These are phyloP conservation scores for Trichogramma pretiosum DNA, from an alignment of 1,140 invertebrate species.

Conservation along the genomic window DNA sequence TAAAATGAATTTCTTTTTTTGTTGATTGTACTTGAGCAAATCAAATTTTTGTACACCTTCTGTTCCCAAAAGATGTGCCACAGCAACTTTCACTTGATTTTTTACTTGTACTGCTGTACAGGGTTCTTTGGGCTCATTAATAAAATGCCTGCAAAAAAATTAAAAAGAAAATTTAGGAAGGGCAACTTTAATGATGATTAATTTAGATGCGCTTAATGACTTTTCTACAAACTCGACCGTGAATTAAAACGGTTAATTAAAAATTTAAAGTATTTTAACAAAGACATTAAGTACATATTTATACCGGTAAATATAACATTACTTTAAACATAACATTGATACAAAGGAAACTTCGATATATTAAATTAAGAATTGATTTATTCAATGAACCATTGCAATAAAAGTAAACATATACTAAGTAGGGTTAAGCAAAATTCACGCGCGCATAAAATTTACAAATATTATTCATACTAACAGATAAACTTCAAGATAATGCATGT, in stretches of 20 bases:
- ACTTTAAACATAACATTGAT: neutral
- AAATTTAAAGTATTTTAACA: conserved; percentile 13
- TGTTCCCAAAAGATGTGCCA: conserved; percentile 52
- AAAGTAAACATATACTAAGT: conserved; percentile 13
- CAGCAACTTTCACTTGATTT: conserved; percentile 48
- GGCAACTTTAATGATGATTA: conserved; percentile 10
- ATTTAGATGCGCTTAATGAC: neutral
- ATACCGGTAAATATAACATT: conserved; percentile 6
- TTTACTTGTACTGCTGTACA: conserved; percentile 47
- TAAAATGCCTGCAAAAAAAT: conserved; percentile 45
- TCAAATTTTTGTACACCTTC: conserved; percentile 49
- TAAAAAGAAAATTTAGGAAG: conserved; percentile 4
- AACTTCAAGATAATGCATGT: conserved; percentile 41
- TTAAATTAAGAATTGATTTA: conserved; percentile 13
- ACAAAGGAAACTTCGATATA: conserved; percentile 15
- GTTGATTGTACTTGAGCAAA: conserved; percentile 49
- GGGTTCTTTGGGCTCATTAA: conserved; percentile 28
- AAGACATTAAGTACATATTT: neutral
- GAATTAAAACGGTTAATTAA: conserved; percentile 47
- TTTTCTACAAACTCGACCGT: too few species aligned
- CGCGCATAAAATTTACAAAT: neutral
- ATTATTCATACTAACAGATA: conserved; percentile 38
- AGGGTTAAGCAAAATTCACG: neutral
- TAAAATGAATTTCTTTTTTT: conserved; percentile 44
- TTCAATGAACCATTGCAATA: too few species aligned